Percentiles rank a stretch among this genome's conserved stretches.
These are phyloP conservation scores for Phasianus colchicus DNA, from an alignment of 2,113 vertebrate genomes.

Conservation along the genomic window DNA sequence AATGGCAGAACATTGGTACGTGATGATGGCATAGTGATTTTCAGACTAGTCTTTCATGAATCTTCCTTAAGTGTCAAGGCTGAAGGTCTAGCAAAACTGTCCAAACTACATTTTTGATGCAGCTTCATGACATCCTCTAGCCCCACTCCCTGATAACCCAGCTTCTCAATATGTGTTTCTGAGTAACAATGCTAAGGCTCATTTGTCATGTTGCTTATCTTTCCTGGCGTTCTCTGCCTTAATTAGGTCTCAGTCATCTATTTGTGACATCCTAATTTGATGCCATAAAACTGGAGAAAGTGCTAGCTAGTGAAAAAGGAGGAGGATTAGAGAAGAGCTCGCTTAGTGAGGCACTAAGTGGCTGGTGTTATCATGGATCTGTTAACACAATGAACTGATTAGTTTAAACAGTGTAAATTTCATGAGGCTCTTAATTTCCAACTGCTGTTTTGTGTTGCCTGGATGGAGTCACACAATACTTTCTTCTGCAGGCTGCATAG, in stretches of 20 bases:
- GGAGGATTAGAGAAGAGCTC: conserved; percentile 54
- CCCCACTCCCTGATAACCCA: not conserved
- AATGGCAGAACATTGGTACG: fast-evolving
- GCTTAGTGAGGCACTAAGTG: conserved; percentile 23
- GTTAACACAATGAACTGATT: conserved; percentile 56
- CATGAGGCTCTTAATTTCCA: conserved; percentile 44
- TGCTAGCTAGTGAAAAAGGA: conserved; percentile 18
- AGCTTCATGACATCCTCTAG: not conserved
- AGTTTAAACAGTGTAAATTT: conserved; percentile 38
- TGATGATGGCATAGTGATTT: not conserved
- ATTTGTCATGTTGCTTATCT: conserved; percentile 26
- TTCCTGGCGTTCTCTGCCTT: conserved; percentile 26
- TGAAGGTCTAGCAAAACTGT: not conserved
- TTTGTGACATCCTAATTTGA: conserved; percentile 50
- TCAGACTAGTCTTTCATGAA: not conserved
- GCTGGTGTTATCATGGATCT: conserved; percentile 31
- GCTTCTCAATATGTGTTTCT: not conserved
- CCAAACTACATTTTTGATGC: not conserved
- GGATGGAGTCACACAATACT: not conserved
- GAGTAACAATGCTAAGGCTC: not conserved
- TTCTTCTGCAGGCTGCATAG: not conserved
- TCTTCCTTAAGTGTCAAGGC: not conserved
- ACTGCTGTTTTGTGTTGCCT: conserved; percentile 7
- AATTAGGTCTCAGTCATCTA: conserved; percentile 31
- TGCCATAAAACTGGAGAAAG: conserved; percentile 38